Evolutionary conservation across 1,140 invertebrate species (phyloP), one percentile per base, ranked within the genome.

Genomic region (Neuroterus valhalla): DNA sequence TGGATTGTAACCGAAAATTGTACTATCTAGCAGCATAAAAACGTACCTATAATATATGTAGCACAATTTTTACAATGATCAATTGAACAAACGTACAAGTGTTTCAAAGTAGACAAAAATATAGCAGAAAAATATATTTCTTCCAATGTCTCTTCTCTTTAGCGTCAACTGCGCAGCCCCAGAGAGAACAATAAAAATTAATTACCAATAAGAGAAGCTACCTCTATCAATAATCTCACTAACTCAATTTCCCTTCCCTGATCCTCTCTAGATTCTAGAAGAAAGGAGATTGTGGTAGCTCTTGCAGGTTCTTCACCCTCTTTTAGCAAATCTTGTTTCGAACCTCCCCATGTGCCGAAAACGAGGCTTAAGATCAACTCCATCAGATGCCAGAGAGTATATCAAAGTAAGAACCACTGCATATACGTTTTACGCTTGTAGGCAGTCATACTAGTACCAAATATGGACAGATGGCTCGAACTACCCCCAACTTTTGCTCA

Each of bases 351-450:
- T n/a, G 68, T 72, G 77, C 71, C 76, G 70, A 73, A 70, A 71
- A 48, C 70, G 79, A 78, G 81, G 73, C 71, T 78, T 69, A 81
- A 81, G 74, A 83, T 84, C 83, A 84, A 84, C 81, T 84, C 68
- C 73, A 70, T 52, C 71, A 71, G 71, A 46, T 69, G 70, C 67
- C 66, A 71, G 76, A 72, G 68, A 84, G 78, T 84, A 81, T 81
- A 84, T 86, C 81, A 86, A 86, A 84, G 78, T 85, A 87, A 86
- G 85, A 86, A 87, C 86, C 84, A 85, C 84, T 86, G 68, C 76
- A 42, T 76, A 66, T 70, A 62, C 72, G 42, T 31, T 31, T 31
- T 31, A 31, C 21, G 66, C 71, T 48, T 48, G 69, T 48, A 38
- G 46, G 69, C 31, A 50, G 2, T 21, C n/a, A 11, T 21, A 68